Evolutionary conservation across 2,797 vertebrate genomes (phyloP), one percentile per base, ranked within the genome.

Genomic region (Parambassis ranga): DNA sequence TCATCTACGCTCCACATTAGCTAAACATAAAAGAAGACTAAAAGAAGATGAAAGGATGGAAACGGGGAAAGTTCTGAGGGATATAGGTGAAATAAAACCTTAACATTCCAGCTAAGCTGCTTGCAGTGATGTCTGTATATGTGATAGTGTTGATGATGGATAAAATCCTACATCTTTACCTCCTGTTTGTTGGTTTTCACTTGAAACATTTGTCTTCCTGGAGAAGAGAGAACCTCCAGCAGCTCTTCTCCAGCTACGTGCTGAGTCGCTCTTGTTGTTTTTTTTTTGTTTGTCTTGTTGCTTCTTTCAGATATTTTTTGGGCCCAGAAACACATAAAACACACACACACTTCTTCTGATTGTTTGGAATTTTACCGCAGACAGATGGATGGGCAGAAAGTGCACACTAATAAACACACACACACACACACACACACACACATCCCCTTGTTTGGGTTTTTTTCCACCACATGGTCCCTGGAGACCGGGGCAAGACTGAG

Each of bases 371-470:
- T 63, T 56, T 15, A 71, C 72, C 43, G 20, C 76, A 82, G 69
- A 73, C 52, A 56, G 61, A 78, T 51, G 51, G 57, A 59, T 28
- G 49, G 20, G 16, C 43, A 41, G 15, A 51, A 50, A 18, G 14
- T 38, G 24, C 55, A 51, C 48, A 38, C n/a, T n/a, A n/a, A n/a
- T n/a, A n/a, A n/a, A n/a, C 43, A 37, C 64, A 27, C 28, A 36
- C 20, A 36, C 48, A 74, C 46, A 52, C 8, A 50, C 58, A 53
- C 58, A 48, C 18, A 47, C 51, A 46, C 39, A 62, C 65, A 66
- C 58, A 51, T 55, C 53, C 65, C 44, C 47, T 72, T 81, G 79
- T 88, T 85, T 82, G 46, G 35, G 55, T 59, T 72, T 42, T 61
- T 62, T 71, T 28, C 42, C 60, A 70, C 78, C 60, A 44, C 75